Evolutionary conservation across 2,888 invertebrate species (phyloP), one percentile per base, ranked within the genome.

Genomic region (Axea sp.): DNA sequence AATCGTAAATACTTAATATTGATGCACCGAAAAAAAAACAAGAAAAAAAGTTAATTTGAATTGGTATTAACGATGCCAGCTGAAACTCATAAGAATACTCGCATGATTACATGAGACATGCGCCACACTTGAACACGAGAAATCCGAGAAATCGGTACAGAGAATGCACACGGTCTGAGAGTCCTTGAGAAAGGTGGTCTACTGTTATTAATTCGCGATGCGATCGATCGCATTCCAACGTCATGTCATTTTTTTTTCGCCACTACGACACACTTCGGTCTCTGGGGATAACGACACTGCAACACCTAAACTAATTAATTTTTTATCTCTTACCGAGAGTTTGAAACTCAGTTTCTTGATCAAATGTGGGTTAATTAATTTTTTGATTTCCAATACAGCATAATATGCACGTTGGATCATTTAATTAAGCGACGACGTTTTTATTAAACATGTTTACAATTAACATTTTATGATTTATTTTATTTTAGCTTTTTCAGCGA

Each of bases 171-270:
- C 33, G 19, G 28, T 26, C 45, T 33, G 14, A 28, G 45, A 60
- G 60, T 39, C 39, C 30, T 49, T 49, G 60, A 30, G 60, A 62
- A 39, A 49, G 60, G 37, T 60, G 47, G 47, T 37, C 60, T 47
- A 37, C 35, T 17, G 37, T 35, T 47, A 60, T 60, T 60, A 45
- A 60, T 30, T 49, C n/a, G 60, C 47, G 39, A 49, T 49, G 59
- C 59, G 26, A 59, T 45, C 39, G 49, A 49, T 49, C 39, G 60
- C 49, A 49, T 62, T 62, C 60, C 60, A 39, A n/a, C 11, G 43
- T 37, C 41, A 9, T 45, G 33, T 59, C 17, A 3, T 35, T 37
- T 37, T 60, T 35, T 47, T 28, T 2, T 37, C 33, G 7, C 9
- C 31, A n/a, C 3, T 11, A n/a, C 41, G 57, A 57, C 57, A 57